Conservation (phyloP, 2,113 vertebrate species). For the Perognathus longimembris region DNA sequence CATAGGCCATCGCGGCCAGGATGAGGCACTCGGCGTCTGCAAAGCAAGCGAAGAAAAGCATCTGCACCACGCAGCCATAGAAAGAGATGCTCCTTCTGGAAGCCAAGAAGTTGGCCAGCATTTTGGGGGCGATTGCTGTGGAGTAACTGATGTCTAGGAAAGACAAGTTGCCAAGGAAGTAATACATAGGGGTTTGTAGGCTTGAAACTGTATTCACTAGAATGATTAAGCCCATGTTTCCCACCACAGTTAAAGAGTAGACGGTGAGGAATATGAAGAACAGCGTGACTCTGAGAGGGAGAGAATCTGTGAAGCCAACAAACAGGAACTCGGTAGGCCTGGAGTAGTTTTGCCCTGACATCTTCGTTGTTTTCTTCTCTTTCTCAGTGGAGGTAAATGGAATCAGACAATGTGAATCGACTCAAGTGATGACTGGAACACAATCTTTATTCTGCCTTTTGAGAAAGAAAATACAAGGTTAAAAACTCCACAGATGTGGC, state of each 20-base stretch:
- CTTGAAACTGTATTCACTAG: conserved; percentile 16
- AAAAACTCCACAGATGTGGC: not conserved
- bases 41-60: conserved; percentile 78
- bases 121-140: no score
- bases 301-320: conserved; percentile 68
- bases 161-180: no score
- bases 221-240: conserved; percentile 69
- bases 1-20: no score
- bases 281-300: conserved; percentile 30
- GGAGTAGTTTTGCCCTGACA: conserved; percentile 63
- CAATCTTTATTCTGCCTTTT: not conserved
- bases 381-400: not conserved
- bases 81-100: no score
- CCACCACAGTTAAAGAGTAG: conserved; percentile 61
- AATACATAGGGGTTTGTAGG: no score
- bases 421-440: not conserved
- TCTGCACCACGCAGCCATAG: conserved; percentile 66
- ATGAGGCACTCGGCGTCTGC: conserved; percentile 22
- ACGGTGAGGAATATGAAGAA: conserved; percentile 74
- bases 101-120: conserved; percentile 15
- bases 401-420: not conserved
- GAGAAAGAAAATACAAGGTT: not conserved
- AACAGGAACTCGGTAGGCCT: conserved; percentile 67
- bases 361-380: not conserved
- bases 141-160: no score